Conservation (phyloP, 2,888 invertebrate species). For the Brachycybe producta region DNA sequence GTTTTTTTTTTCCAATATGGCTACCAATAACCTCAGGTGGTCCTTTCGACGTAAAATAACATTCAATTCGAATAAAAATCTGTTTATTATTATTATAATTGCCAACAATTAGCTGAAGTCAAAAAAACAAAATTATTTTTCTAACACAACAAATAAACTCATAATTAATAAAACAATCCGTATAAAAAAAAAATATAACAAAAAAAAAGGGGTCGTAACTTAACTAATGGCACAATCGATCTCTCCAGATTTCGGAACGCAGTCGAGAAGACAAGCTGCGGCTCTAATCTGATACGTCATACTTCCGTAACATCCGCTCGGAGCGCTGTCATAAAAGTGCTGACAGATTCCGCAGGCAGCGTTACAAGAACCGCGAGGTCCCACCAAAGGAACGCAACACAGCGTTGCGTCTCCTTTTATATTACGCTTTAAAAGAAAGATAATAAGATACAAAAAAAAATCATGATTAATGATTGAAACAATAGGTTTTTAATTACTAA, state of each 20-base stretch:
- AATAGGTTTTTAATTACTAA: not conserved
- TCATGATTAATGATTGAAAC: not conserved
- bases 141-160: too few species aligned
- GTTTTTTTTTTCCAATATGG: too few species aligned
- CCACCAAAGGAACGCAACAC: constrained; percentile 1
- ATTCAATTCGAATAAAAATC: too few species aligned
- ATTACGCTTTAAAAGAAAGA: constrained; percentile 6
- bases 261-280: constrained; percentile 54
- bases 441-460: constrained; percentile 9
- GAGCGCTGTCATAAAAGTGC: constrained; percentile 95
- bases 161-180: too few species aligned
- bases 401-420: constrained; percentile 12
- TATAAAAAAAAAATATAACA: too few species aligned
- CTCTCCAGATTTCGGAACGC: constrained; percentile 60
- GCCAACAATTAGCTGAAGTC: too few species aligned
- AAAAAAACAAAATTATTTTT: too few species aligned
- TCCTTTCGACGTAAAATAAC: too few species aligned
- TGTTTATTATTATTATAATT: too few species aligned
- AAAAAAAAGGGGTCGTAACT: too few species aligned
- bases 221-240: constrained; percentile 52
- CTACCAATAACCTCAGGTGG: too few species aligned
- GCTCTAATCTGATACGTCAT: constrained; percentile 91
- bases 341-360: constrained; percentile 93
- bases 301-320: constrained; percentile 84
- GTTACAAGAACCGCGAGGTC: constrained; percentile 51